Percentiles rank a stretch among this genome's conserved stretches.
phyloP scores from a whole-genome alignment of 2,888 invertebrate species.

The Ceriagrion tenellum region DNA sequence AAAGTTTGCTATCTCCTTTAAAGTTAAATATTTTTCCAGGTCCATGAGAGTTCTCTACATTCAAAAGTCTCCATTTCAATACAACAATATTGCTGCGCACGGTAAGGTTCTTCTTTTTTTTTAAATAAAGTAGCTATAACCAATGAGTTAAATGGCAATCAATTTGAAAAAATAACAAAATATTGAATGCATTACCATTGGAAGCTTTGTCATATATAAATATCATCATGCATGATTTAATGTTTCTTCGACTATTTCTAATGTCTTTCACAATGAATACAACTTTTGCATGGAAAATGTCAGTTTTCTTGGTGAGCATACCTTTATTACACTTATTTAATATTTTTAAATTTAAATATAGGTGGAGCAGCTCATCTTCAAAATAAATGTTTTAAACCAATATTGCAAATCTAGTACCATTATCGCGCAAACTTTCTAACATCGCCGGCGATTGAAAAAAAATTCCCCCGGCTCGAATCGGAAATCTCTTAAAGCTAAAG shows the following conservation, averaged over 20 bases:
- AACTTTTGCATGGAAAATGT: too few relatives aligned
- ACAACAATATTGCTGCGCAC: background rate
- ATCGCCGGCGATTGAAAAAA: too few relatives aligned
- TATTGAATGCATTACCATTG: too few relatives aligned
- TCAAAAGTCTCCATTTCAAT: background rate
- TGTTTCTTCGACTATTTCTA: too few relatives aligned
- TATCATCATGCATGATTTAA: background rate
- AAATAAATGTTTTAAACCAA: background rate
- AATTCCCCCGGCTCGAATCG: background rate
- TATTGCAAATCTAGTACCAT: background rate
- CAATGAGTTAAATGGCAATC: too few relatives aligned
- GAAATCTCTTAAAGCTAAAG: background rate
- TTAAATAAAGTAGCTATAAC: too few relatives aligned
- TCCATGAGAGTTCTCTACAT: background rate
- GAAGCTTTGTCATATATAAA: too few relatives aligned
- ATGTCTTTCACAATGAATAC: too few relatives aligned
- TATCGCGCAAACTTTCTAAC: background rate
- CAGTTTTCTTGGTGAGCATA: too few relatives aligned
- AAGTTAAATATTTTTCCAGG: background rate
- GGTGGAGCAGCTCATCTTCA: background rate
- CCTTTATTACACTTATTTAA: too few relatives aligned
- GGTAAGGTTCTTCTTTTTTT: background rate
- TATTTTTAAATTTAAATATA: background rate
- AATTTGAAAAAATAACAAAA: too few relatives aligned
- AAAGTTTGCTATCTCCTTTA: too few relatives aligned